Conservation (phyloP, 2,797 vertebrate genomes). For the Clarias platycephalus region DNA sequence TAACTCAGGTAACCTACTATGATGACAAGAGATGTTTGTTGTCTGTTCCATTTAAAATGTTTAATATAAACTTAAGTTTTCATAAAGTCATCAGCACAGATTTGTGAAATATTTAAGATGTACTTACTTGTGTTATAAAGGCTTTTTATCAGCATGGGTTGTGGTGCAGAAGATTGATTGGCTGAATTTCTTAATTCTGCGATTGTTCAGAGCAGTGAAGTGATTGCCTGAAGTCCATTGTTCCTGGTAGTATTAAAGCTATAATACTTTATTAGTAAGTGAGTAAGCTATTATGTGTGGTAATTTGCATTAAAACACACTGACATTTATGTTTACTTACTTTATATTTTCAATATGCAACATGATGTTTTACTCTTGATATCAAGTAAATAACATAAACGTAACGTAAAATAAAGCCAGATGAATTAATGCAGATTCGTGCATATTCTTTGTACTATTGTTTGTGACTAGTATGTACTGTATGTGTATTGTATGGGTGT, state of each 20-base stretch:
- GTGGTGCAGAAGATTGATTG: background rate
- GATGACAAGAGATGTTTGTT: background rate
- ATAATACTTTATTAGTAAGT: background rate
- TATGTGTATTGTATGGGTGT: background rate
- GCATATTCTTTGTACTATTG: background rate
- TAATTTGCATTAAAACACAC: background rate
- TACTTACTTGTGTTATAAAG: background rate
- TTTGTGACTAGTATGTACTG: background rate
- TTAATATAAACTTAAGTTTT: background rate
- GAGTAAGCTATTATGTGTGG: background rate
- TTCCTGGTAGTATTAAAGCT: background rate
- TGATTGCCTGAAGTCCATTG: background rate
- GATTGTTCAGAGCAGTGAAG: background rate
- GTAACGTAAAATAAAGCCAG: too few species aligned
- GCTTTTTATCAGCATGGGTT: background rate
- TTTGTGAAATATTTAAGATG: too few species aligned
- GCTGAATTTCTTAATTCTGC: too few species aligned
- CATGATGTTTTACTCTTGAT: background rate
- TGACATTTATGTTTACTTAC: background rate
- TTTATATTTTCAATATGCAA: too few species aligned
- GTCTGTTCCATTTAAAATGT: background rate
- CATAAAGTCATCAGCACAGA: background rate
- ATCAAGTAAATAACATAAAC: background rate
- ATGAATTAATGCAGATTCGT: background rate
- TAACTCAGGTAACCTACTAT: too few species aligned